Evolutionary conservation across 2,888 invertebrate genomes (phyloP).

Genomic region (Spodoptera littoralis): DNA sequence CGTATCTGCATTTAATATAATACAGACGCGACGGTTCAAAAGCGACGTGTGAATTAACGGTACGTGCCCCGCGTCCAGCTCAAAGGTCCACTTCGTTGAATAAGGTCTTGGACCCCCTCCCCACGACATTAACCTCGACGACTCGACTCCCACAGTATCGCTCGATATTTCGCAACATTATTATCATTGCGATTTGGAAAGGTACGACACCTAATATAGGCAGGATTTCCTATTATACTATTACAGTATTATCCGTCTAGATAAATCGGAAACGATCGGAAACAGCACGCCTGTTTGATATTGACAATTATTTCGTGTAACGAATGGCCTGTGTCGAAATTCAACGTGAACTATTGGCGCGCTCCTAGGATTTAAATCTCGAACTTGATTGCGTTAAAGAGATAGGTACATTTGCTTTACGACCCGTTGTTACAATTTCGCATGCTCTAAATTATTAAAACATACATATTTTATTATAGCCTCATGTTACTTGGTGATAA

Average conservation of each 20-base stretch:
- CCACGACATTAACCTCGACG: conserved; percentile 54
- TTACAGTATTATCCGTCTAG: conserved; percentile 68
- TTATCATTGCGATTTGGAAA: conserved; percentile 82
- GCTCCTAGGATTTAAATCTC: conserved; percentile 72
- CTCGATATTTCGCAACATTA: conserved; percentile 76
- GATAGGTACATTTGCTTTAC: conserved; percentile 54
- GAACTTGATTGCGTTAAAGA: conserved; percentile 68
- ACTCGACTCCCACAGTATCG: conserved; percentile 61
- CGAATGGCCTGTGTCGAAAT: conserved; percentile 74
- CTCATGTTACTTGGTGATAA: conserved; percentile 51
- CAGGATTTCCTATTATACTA: conserved; percentile 78
- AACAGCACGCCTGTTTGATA: conserved; percentile 70
- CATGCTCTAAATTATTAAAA: conserved; percentile 54
- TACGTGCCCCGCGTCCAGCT: conserved; percentile 38
- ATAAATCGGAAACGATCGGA: conserved; percentile 78
- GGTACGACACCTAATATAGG: conserved; percentile 72
- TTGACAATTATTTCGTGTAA: conserved; percentile 81
- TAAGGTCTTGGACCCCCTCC: conserved; percentile 36
- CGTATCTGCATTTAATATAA: conserved; percentile 29
- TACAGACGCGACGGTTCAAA: conserved; percentile 36
- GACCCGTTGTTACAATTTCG: conserved; percentile 46
- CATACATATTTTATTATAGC: conserved; percentile 46
- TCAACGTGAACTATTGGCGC: conserved; percentile 62
- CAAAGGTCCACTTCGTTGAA: conserved; percentile 45
- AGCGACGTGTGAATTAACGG: conserved; percentile 44